Conservation (phyloP, 2,797 vertebrate species). For the Pogoniulus pusillus region DNA sequence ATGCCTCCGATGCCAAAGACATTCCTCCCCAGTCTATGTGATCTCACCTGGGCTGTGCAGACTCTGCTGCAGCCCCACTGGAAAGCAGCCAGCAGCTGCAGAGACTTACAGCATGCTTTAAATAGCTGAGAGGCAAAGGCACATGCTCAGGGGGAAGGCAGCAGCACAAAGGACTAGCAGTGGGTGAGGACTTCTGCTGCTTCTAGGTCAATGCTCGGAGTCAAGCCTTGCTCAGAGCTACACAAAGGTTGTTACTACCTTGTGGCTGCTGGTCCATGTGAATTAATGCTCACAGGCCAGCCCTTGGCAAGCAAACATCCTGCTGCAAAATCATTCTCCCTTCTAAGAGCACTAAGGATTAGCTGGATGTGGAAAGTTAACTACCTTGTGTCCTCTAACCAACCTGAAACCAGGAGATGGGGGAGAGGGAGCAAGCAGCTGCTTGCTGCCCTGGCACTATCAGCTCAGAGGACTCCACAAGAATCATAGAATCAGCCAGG, state of each 20-base stretch:
- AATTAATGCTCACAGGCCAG: neutral
- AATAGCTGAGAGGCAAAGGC: neutral
- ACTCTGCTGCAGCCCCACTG: neutral
- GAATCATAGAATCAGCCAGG: too few species aligned
- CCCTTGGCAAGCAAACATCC: neutral
- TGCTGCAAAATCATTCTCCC: neutral
- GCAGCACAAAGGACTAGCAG: rapidly evolving
- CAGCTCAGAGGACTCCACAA: neutral
- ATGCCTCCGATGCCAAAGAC: neutral
- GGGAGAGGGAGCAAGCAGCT: too few species aligned
- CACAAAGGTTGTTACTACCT: neutral
- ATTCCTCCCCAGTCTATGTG: neutral
- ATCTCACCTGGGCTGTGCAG: neutral
- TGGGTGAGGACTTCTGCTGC: neutral
- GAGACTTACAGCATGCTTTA: neutral
- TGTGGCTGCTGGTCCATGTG: neutral
- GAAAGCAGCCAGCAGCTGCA: neutral
- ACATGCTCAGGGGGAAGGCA: neutral
- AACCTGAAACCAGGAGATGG: neutral
- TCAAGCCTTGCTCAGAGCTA: neutral
- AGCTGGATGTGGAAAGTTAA: neutral
- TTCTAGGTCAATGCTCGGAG: neutral
- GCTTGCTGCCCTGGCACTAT: too few species aligned
- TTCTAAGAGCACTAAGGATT: neutral
- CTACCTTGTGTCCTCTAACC: neutral